Conservation (phyloP, 2,113 vertebrate genomes). For the Centropus bengalensis region DNA sequence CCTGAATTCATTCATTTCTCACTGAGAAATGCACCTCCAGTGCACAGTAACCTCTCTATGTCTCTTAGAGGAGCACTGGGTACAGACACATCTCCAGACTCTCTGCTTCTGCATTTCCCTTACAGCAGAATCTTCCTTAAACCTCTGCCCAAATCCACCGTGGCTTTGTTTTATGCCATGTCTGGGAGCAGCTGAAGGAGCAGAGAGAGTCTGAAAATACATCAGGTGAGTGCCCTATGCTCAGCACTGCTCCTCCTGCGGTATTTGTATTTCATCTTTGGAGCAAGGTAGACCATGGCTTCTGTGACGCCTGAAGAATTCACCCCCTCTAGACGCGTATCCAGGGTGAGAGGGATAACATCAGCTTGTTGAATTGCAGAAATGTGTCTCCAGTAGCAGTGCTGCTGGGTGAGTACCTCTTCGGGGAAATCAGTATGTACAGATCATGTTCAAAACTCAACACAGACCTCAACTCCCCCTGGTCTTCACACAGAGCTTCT, state of each 20-base stretch:
- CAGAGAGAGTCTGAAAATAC: not conserved
- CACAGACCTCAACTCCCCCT: not conserved
- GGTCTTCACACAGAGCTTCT: not conserved
- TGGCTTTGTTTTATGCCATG: not conserved
- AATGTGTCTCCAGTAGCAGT: not conserved
- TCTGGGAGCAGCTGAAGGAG: not conserved
- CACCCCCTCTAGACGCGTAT: not conserved
- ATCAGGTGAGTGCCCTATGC: not conserved
- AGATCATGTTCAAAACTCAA: not conserved
- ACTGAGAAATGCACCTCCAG: not conserved
- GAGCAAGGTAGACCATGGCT: not conserved
- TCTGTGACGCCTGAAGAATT: not conserved
- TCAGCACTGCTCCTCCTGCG: not conserved
- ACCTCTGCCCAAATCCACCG: not conserved
- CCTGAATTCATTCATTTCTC: not conserved
- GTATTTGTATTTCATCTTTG: not conserved
- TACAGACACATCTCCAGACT: not conserved
- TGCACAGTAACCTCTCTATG: accelerated
- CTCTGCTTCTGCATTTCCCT: not conserved
- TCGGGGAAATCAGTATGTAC: not conserved
- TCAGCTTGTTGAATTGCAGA: not conserved
- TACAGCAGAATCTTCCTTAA: not conserved
- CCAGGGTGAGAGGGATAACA: not conserved
- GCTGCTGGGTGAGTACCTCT: not conserved
- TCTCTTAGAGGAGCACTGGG: accelerated